Base-by-base conservation (phyloP, 2,797 vertebrate genomes). In the Cephalopachus bancanus region DNA sequence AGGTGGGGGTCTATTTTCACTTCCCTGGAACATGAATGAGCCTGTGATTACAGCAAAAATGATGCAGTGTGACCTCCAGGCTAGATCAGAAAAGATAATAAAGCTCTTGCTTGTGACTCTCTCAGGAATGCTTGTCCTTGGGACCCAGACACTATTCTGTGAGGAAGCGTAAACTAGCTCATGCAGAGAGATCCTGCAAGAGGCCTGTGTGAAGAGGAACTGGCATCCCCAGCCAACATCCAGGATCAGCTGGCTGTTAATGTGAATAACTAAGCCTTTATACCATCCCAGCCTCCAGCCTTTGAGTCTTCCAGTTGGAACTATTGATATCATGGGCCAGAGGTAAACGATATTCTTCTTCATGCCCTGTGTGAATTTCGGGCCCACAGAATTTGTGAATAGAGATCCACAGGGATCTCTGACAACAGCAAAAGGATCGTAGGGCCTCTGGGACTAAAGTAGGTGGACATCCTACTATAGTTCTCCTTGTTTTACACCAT, bases 351-450 rank as follows among this genome's bases (percentile, higher is more conserved):
- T 62, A 80, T 20, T 37, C n/a, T 64, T 69, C 53, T 57, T 22
- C 37, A 22, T 51, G 8, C 9, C 26, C 26, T n/a, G 16, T 37
- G 59, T 84, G 2, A 80, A 51, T 84, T 84, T 81, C 67, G 72
- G 37, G 90, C n/a, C 37, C 22, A 59, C 30, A 87, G 28, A 92
- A 65, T 76, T 84, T 95, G 55, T 87, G 20, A 87, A 81, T 44
- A 55, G 37, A 37, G 22, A 95, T 30, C 49, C 60, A 67, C n/a
- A 44, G n/a, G 16, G n/a, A 72, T 78, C 53, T 91, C 81, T 72
- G 83, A 74, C 33, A 84, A 84, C 64, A 62, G n/a, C 26, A 44
- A 55, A 93, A 0, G 12, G 60, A 83, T 84, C 55, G 37, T 2
- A 71, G 20, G 10, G 76, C 16, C 11, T 14, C 2, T 26, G 71